These are phyloP conservation scores for Grus americana DNA, from an alignment of 2,113 vertebrate species.

Conservation along the genomic window DNA sequence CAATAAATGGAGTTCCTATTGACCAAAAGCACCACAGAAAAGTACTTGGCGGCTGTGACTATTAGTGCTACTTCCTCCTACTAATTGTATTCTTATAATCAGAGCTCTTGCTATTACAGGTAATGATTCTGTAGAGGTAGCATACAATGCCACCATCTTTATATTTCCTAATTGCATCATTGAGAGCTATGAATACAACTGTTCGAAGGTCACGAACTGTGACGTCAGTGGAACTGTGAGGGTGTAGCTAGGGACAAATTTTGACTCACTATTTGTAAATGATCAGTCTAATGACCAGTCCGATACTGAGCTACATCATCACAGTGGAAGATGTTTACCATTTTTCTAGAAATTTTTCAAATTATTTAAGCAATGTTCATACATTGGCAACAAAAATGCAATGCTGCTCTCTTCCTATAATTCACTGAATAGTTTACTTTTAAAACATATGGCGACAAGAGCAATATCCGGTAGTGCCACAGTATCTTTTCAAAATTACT, in stretches of 20 bases:
- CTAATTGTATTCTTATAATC: background rate
- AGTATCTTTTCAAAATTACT: background rate
- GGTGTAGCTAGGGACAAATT: slow-evolving; percentile 28
- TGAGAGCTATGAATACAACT: background rate
- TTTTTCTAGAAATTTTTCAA: background rate
- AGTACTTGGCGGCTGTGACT: background rate
- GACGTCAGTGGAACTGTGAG: background rate
- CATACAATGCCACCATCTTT: background rate
- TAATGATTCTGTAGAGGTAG: background rate
- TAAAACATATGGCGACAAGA: background rate
- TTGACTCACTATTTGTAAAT: slow-evolving; percentile 56
- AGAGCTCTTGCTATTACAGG: background rate
- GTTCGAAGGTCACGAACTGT: slow-evolving; percentile 11
- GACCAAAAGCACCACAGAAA: background rate
- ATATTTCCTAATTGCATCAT: background rate
- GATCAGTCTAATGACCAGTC: background rate
- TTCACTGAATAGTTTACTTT: background rate
- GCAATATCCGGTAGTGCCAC: background rate
- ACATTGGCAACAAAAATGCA: background rate
- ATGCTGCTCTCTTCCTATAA: background rate
- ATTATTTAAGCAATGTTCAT: background rate
- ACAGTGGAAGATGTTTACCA: background rate
- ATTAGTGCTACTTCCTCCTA: background rate
- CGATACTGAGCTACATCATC: background rate
- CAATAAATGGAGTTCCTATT: background rate